Base-by-base conservation (phyloP, 2,888 invertebrate genomes). In the Agelastica alni region DNA sequence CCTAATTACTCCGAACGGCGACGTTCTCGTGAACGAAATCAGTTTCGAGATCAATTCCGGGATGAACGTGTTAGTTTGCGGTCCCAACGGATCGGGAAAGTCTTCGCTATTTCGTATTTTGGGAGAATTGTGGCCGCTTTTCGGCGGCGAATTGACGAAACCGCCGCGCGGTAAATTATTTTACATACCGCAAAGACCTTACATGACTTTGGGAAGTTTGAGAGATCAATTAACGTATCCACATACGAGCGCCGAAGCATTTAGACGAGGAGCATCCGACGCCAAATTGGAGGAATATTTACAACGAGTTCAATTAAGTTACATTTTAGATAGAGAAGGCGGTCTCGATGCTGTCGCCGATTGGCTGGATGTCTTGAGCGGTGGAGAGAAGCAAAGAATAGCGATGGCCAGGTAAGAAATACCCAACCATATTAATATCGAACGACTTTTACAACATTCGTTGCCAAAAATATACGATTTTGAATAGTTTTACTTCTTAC, bases 71-170 rank as follows among this genome's bases (percentile, higher is more conserved):
- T 77, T 98, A n/a, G 95, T 98, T 0, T 97, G 96, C 75, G 98
- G 98, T 0, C 98, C 98, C 2, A 99, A 99, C 76, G 98, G 99
- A 1, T 96, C 97, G 76, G 98, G 98, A 41, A 99, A 99, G 77
- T 95, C 95, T 47, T 97, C 96, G 1, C 82, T 99, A 68, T 99
- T 99, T 83, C 83, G 98, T 47, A 90, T 96, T 70, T 83, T 99
- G 9, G 98, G 98, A 36, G 97, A 96, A 81, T 79, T 99, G 52
- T 99, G 99, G 99, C 98, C 98, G 0, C 81, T 95, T 52, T 97
- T 96, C 83, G 94, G 16, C 1, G 97, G 96, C 2, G 86, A 86
- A 3, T 80, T 99, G 48, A 95, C 92, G 2, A 99, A 98, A 78
- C 98, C 98, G n/a, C 91, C 91, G 0, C 86, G 89, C 54, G 93